Evolutionary conservation across 2,888 invertebrate species (phyloP), one percentile per base, ranked within the genome.

Genomic region (Sarcophaga carnaria): DNA sequence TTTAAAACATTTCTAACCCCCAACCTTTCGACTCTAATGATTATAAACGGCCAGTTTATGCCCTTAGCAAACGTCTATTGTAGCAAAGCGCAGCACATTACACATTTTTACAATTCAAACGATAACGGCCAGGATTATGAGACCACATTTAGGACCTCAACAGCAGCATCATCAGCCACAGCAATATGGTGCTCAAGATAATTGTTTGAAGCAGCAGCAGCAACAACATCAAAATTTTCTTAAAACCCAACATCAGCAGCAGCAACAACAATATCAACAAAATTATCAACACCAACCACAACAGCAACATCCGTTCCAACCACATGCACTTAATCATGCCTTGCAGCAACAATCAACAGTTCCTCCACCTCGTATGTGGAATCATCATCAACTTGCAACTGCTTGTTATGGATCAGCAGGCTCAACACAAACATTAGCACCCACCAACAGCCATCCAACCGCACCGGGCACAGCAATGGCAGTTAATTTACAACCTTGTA

Each of bases 121-220:
- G 8, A 54, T 27, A 67, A 74, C 64, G 66, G n/a, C 67, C 86
- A 90, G 89, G 90, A 92, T 91, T 91, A 92, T 92, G 92, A 92
- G 92, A 92, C 91, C 92, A 81, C 91, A 92, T 90, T 89, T 64
- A 80, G 80, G 75, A 69, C 80, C 74, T n/a, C 85, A 77, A 47
- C 86, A 79, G 22, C 77, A 66, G 17, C 77, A 67, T 17, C 80
- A 86, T 69, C 88, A 83, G 47, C 86, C 83, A 59, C 83, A 79
- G 67, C 85, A 77, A 74, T 91, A 90, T 88, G 89, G 90, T 89
- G 90, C 90, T 89, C 89, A 90, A 83, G 91, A 92, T 84, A 90
- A 90, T 86, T 87, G 75, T 47, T 82, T 75, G 60, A 80, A 88
- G 17, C 85, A 83, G n/a, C 86, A 79, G 25, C 76, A 76, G 14